These are phyloP conservation scores for Acrocephalus scirpaceus DNA, from an alignment of 2,797 vertebrate species.

Conservation along the genomic window DNA sequence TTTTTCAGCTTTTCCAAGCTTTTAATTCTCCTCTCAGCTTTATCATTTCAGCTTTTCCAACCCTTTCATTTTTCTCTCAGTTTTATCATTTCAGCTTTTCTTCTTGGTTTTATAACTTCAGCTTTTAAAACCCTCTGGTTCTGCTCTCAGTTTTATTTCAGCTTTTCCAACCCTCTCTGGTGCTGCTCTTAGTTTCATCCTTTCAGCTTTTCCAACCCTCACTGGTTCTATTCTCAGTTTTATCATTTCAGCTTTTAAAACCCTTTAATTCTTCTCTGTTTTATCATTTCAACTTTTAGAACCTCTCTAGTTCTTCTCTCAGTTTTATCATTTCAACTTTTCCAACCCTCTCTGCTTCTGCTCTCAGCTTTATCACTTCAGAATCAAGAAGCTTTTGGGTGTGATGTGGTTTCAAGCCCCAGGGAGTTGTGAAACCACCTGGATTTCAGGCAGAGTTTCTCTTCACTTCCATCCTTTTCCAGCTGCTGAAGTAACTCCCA, in stretches of 20 bases:
- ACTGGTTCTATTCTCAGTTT: no score
- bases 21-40: not conserved
- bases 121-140: not conserved
- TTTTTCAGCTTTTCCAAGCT: not conserved
- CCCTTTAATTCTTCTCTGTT: no score
- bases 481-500: not conserved
- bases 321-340: not conserved
- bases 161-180: not conserved
- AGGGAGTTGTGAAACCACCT: not conserved
- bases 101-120: not conserved
- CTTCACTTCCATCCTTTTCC: not conserved
- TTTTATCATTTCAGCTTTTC: no score
- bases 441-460: not conserved
- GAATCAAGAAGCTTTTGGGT: not conserved
- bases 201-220: not conserved
- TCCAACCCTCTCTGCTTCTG: not conserved
- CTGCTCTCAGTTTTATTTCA: not conserved
- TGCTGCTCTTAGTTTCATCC: not conserved
- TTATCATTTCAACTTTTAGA: not conserved
- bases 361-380: not conserved
- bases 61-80: not conserved
- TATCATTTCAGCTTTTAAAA: no score
- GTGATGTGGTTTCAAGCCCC: not conserved
- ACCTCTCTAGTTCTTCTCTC: not conserved
- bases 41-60: not conserved